Evolutionary conservation across 1,140 invertebrate genomes (phyloP).

Genomic region (Hyles vespertilio): DNA sequence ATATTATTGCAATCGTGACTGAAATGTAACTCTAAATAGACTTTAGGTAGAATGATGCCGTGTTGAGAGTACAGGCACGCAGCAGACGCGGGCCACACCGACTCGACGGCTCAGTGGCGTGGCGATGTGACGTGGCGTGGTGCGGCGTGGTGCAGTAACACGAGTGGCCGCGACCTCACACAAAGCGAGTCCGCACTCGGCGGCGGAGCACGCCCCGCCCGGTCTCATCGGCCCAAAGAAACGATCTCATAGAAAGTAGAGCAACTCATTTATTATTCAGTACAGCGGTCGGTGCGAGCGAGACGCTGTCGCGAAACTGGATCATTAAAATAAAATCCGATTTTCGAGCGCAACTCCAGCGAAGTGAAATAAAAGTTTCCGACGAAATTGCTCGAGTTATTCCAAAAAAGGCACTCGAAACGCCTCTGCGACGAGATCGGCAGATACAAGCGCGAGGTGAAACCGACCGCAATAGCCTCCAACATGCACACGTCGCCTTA

Average conservation of each 20-base stretch:
- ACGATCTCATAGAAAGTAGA: slow-evolving; percentile 75
- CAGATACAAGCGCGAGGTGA: slow-evolving; percentile 62
- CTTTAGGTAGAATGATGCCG: slow-evolving; percentile 34
- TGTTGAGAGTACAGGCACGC: slow-evolving; percentile 35
- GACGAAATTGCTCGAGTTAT: slow-evolving; percentile 71
- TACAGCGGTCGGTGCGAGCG: slow-evolving; percentile 66
- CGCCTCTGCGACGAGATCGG: slow-evolving; percentile 53
- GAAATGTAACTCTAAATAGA: slow-evolving; percentile 41
- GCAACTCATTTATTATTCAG: slow-evolving; percentile 73
- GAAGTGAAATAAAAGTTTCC: slow-evolving; percentile 68
- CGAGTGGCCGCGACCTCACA: slow-evolving; percentile 5
- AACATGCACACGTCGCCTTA: slow-evolving; percentile 37
- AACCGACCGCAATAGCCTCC: slow-evolving; percentile 62
- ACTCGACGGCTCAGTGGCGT: slow-evolving; percentile 2
- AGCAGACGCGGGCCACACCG: not conserved
- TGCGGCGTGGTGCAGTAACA: not conserved
- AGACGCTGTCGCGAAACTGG: slow-evolving; percentile 59
- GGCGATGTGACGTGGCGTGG: slow-evolving; percentile 3
- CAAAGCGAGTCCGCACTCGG: slow-evolving; percentile 12
- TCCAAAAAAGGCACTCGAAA: slow-evolving; percentile 65
- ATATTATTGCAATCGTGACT: slow-evolving; percentile 53
- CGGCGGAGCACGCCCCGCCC: slow-evolving; percentile 29
- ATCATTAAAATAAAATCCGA: slow-evolving; percentile 75
- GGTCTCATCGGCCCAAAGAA: slow-evolving; percentile 65
- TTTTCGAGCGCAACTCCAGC: too few species aligned